A percentile compares a stretch with the other conserved stretches of the same genome.
Evolutionary conservation across 2,797 vertebrate species (phyloP).

Genomic region (Sebastes trivittatus): DNA sequence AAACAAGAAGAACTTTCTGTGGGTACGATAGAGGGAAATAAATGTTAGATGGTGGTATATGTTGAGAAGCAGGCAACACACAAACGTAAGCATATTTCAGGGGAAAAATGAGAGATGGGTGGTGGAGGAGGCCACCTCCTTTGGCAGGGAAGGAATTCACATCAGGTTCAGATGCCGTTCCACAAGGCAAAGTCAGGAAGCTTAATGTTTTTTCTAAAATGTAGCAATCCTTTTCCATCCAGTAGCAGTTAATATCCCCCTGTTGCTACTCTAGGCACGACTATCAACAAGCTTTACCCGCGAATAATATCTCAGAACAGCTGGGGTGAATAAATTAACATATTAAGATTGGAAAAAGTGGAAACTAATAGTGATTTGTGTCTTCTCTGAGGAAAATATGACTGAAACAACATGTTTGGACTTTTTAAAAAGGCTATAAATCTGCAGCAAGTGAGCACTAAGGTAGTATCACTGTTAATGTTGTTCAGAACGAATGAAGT

Average conservation of each 20-base stretch:
- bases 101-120: slow-evolving; percentile 31
- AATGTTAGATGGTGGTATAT: slow-evolving; percentile 33
- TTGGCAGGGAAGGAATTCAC: slow-evolving; percentile 68
- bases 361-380: slow-evolving; percentile 34
- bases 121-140: slow-evolving; percentile 33
- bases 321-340: slow-evolving; percentile 66
- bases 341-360: slow-evolving; percentile 45
- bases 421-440: slow-evolving; percentile 15
- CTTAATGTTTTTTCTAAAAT: slow-evolving; percentile 64
- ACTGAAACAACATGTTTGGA: slow-evolving; percentile 13
- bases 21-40: slow-evolving; percentile 18
- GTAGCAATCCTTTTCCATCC: slow-evolving; percentile 66
- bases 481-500: background rate
- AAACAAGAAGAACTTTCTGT: slow-evolving; percentile 38
- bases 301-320: slow-evolving; percentile 58
- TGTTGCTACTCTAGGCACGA: slow-evolving; percentile 36
- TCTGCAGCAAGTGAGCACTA: background rate
- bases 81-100: slow-evolving; percentile 22
- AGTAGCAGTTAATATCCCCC: slow-evolving; percentile 59
- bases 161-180: slow-evolving; percentile 68
- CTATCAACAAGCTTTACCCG: slow-evolving; percentile 57
- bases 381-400: slow-evolving; percentile 17
- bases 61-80: slow-evolving; percentile 35
- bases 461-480: background rate
- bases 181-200: slow-evolving; percentile 71